phyloP scores from a whole-genome alignment of 2,113 vertebrate species.

The Xiphophorus couchianus region DNA sequence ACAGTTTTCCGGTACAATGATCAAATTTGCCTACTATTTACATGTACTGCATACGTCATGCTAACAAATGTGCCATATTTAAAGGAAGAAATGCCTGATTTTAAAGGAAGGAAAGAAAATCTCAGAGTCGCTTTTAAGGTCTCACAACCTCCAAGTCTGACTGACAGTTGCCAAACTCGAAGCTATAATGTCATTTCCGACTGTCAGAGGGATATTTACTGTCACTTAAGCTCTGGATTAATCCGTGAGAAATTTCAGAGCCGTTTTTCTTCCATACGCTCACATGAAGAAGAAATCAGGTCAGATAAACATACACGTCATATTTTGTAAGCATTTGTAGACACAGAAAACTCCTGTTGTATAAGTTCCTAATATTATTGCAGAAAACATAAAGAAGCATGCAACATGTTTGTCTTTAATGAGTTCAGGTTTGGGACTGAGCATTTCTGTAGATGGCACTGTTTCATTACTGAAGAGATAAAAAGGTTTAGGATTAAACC shows the following conservation, averaged over 20 bases:
- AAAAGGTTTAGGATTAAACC: conserved; percentile 11
- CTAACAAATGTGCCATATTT: background rate
- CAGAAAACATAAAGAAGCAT: background rate
- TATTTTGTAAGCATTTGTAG: conserved; percentile 16
- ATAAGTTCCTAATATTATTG: background rate
- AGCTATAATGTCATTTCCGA: conserved; percentile 52
- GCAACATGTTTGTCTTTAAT: background rate
- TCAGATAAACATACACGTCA: conserved; percentile 31
- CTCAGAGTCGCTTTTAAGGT: conserved; percentile 38
- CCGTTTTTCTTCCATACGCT: conserved; percentile 28
- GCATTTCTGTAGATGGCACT: conserved; percentile 69
- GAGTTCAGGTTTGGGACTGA: background rate
- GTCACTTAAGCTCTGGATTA: conserved; percentile 46
- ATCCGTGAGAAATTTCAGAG: conserved; percentile 48
- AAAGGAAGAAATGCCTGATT: background rate
- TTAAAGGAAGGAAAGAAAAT: background rate
- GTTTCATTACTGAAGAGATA: conserved; percentile 57
- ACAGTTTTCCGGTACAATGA: background rate
- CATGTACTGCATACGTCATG: background rate
- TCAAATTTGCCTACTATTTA: background rate
- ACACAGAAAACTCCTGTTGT: conserved; percentile 6
- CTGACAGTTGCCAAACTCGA: conserved; percentile 62
- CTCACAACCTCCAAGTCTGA: conserved; percentile 57
- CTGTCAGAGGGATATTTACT: conserved; percentile 65
- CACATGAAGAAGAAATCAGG: conserved; percentile 31